A percentile compares a stretch with the other conserved stretches of the same genome.
phyloP scores from a whole-genome alignment of 2,113 vertebrate species.

The Neoarius graeffei region DNA sequence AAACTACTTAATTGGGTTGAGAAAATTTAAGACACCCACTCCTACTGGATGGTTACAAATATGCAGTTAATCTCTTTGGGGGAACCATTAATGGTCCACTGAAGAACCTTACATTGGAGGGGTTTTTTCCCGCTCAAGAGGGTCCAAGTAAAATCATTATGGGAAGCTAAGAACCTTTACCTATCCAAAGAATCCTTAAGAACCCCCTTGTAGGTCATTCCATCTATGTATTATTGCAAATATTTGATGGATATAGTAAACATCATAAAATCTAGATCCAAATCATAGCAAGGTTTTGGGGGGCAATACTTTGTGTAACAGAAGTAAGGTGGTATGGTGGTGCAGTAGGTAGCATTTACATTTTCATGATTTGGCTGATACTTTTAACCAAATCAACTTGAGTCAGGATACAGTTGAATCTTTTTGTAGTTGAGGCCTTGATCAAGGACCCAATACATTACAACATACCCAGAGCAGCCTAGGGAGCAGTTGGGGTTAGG shows the following conservation, averaged over 20 bases:
- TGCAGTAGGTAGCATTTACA: neutral
- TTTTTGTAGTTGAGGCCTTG: neutral
- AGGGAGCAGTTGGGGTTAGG: too few relatives aligned
- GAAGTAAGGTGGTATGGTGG: neutral
- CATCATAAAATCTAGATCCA: neutral
- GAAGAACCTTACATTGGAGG: too few relatives aligned
- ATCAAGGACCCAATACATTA: neutral
- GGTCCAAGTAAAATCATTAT: neutral
- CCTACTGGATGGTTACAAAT: neutral
- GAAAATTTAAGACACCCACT: neutral
- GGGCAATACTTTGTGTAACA: neutral
- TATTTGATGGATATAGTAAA: neutral
- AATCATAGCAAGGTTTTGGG: neutral
- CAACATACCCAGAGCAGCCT: too few relatives aligned
- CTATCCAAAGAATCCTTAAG: neutral
- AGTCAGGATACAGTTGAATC: neutral
- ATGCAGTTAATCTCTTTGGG: neutral
- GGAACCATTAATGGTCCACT: neutral
- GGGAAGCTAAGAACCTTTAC: neutral
- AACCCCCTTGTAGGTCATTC: neutral
- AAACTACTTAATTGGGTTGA: neutral
- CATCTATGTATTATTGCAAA: neutral
- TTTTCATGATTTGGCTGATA: neutral
- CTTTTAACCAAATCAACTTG: neutral
- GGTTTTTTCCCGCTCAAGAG: neutral